phyloP scores from a whole-genome alignment of 2,113 vertebrate species.

The Albula glossodonta region DNA sequence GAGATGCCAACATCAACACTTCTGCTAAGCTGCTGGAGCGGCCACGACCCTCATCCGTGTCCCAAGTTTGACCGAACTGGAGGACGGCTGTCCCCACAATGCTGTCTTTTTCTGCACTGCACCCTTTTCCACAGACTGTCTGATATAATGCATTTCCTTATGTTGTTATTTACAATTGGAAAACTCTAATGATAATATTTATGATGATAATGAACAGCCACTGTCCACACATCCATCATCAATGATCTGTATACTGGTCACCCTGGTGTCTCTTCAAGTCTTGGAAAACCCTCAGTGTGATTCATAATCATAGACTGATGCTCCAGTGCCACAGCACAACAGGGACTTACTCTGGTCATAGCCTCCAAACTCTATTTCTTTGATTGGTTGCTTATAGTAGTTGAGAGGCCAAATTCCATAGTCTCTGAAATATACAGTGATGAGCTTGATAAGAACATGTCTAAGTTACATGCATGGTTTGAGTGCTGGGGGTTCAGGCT shows the following conservation, averaged over 20 bases:
- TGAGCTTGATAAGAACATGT: too few species aligned
- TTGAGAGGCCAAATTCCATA: too few species aligned
- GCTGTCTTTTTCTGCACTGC: not conserved
- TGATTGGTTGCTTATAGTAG: too few species aligned
- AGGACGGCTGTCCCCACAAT: not conserved
- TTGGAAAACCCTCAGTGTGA: not conserved
- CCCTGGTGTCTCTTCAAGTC: not conserved
- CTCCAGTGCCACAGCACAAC: too few species aligned
- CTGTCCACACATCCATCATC: not conserved
- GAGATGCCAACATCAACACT: conserved; percentile 13
- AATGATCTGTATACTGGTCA: not conserved
- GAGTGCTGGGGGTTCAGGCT: too few species aligned
- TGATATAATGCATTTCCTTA: not conserved
- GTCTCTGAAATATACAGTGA: too few species aligned
- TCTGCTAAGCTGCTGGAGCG: conserved; percentile 9
- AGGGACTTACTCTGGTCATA: too few species aligned
- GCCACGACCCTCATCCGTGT: not conserved
- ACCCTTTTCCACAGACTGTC: not conserved
- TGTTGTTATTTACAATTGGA: not conserved
- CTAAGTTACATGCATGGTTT: too few species aligned
- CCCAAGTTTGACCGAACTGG: not conserved
- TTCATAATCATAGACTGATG: not conserved
- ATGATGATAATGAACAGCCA: not conserved
- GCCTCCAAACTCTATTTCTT: too few species aligned
- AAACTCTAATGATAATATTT: not conserved